A percentile compares a stretch with the other conserved stretches of the same genome.
These are phyloP conservation scores for Mobula hypostoma DNA, from an alignment of 2,113 vertebrate species.

Conservation along the genomic window DNA sequence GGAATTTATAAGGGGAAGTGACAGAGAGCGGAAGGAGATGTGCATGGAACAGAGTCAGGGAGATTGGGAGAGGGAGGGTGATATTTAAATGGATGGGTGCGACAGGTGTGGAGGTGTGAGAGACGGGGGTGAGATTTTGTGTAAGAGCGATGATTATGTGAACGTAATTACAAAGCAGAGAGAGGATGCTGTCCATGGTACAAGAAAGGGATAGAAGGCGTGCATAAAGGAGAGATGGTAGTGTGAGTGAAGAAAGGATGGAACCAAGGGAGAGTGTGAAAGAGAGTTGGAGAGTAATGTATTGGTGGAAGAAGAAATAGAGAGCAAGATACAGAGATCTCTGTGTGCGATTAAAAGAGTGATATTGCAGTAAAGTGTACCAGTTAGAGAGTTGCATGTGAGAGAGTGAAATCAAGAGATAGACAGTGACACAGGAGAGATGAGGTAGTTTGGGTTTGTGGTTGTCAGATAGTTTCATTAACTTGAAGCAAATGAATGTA, in stretches of 20 bases:
- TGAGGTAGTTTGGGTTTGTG: slow-evolving; percentile 13
- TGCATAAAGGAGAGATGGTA: too few relatives aligned
- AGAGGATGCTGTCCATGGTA: too few relatives aligned
- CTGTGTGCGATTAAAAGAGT: background rate
- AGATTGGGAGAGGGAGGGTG: too few relatives aligned
- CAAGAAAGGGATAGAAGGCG: too few relatives aligned
- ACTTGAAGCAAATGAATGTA: slow-evolving; percentile 36
- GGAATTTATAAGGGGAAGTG: too few relatives aligned
- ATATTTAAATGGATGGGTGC: too few relatives aligned
- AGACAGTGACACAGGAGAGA: background rate
- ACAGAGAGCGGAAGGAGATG: background rate
- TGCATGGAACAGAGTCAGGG: too few relatives aligned
- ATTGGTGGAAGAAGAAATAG: background rate
- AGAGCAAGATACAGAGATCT: background rate
- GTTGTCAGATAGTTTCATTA: slow-evolving; percentile 32
- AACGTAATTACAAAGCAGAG: background rate
- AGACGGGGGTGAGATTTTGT: too few relatives aligned
- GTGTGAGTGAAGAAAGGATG: too few relatives aligned
- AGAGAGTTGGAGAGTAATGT: background rate
- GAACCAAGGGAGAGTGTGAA: background rate
- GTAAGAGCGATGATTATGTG: background rate
- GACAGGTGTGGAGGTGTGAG: too few relatives aligned
- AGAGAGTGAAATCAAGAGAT: too few relatives aligned
- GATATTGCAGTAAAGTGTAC: too few relatives aligned
- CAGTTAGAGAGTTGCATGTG: background rate